These are phyloP conservation scores for Zalophus californianus DNA, from an alignment of 2,797 vertebrate species.

Conservation along the genomic window DNA sequence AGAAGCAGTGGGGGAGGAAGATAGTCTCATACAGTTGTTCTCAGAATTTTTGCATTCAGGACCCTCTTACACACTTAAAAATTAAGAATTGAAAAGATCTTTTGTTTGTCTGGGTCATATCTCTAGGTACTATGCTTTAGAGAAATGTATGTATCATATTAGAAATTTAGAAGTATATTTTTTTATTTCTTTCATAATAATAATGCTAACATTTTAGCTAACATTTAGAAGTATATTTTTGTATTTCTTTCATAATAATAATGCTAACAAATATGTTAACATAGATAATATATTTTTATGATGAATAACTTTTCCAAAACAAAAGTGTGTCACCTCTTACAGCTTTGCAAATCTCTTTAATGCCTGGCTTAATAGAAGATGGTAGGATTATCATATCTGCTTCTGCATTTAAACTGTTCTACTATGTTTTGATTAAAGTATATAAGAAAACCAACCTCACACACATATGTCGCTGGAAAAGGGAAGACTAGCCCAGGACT, in stretches of 20 bases:
- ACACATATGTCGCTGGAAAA: neutral
- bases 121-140: neutral
- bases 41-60: constrained; percentile 12
- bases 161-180: constrained; percentile 37
- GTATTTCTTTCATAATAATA: constrained; percentile 57
- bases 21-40: neutral
- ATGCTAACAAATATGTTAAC: neutral
- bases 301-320: constrained; percentile 57
- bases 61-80: neutral
- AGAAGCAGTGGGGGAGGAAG: neutral
- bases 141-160: neutral
- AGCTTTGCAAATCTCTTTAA: constrained; percentile 10
- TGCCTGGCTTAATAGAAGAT: constrained; percentile 27
- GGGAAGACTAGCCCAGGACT: neutral
- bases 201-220: constrained; percentile 29
- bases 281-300: constrained; percentile 42
- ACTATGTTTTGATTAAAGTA: neutral
- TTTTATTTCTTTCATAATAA: constrained; percentile 58
- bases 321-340: neutral
- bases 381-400: neutral
- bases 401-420: neutral
- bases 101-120: neutral
- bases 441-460: neutral
- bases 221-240: constrained; percentile 19
- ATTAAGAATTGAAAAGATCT: constrained; percentile 2